Base-by-base conservation (phyloP, 2,797 vertebrate genomes). In the Argyrosomus regius region DNA sequence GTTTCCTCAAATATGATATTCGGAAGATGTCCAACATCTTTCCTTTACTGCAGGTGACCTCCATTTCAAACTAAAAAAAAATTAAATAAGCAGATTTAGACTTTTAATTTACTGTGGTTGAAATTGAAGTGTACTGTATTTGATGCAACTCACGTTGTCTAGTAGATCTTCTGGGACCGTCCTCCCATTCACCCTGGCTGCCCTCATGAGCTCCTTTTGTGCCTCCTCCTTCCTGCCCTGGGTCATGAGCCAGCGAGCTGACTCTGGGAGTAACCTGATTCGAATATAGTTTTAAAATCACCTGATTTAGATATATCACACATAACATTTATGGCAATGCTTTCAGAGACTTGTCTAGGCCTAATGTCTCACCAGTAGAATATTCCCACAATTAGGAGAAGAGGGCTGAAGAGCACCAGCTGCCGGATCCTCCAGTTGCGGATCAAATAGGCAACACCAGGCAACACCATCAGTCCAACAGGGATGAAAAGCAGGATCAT, bases 361-460 rank as follows among this genome's bases (percentile, higher is more conserved):
- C 22, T 26, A 14, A 62, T 43, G 22, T 26, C 16, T 6, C 5
- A 98, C 97, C 95, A 91, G 49, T 92, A 83, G 56, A 76, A 95
- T 62, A 96, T 62, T 57, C 88, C 87, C 22, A 97, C 63, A 2
- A 91, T 20, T 4, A 96, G 62, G 3, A 95, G 2, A 0, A 95
- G 5, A 0, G 96, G 96, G 0, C 80, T 79, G 0, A 95, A 93
- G 39, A 95, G 91, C 1, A 93, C 91, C 6, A 97, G 80, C 41
- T 98, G 93, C 67, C 98, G 85, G 63, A 94, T 71, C 88, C 97
- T 96, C 98, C 98, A 99, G 89, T 96, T 88, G 0, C 46, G 95
- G 71, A 98, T 81, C 0, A 90, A 88, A 0, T 96, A 98, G 66
- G 96, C 95, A 6, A 97, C 17, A 0, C 97, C 85, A 2, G 97